A percentile compares a stretch with the other conserved stretches of the same genome.
These are phyloP conservation scores for Sphenodon punctatus DNA, from an alignment of 2,797 vertebrate genomes.

Conservation along the genomic window DNA sequence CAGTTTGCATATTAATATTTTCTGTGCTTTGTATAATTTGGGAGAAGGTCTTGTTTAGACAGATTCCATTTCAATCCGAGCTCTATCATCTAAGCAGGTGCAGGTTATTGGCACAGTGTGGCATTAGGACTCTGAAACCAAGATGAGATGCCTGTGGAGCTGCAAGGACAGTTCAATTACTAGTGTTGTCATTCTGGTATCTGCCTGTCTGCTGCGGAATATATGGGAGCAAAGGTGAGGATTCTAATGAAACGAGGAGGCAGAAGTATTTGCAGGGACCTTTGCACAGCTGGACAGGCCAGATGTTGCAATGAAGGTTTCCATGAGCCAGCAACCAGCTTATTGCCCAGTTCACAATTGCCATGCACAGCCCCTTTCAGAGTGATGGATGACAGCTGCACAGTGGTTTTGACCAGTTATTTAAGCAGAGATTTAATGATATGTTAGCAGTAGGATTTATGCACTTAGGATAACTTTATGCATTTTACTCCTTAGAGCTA, in stretches of 20 bases:
- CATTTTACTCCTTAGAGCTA: fast-evolving
- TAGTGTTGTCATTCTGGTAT: not conserved
- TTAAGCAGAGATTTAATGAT: conserved; percentile 14
- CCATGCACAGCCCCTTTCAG: fast-evolving
- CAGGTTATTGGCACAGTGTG: not conserved
- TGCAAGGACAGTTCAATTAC: not conserved
- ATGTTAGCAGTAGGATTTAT: conserved; percentile 36
- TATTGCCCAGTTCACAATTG: not conserved
- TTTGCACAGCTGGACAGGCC: not conserved
- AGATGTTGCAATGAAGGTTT: not conserved
- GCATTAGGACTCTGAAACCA: not conserved
- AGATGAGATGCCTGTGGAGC: not conserved
- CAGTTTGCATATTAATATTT: too few species aligned
- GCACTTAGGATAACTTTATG: not conserved
- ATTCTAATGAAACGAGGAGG: not conserved
- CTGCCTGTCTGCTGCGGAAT: not conserved
- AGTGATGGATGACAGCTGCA: not conserved
- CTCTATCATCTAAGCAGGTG: too few species aligned
- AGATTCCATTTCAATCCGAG: too few species aligned
- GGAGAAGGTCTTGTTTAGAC: too few species aligned
- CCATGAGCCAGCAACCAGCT: not conserved
- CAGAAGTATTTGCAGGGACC: not conserved
- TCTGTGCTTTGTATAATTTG: too few species aligned
- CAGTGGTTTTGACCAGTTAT: not conserved
- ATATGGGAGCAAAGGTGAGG: not conserved